phyloP scores from a whole-genome alignment of 2,113 vertebrate genomes.

The Castor canadensis region DNA sequence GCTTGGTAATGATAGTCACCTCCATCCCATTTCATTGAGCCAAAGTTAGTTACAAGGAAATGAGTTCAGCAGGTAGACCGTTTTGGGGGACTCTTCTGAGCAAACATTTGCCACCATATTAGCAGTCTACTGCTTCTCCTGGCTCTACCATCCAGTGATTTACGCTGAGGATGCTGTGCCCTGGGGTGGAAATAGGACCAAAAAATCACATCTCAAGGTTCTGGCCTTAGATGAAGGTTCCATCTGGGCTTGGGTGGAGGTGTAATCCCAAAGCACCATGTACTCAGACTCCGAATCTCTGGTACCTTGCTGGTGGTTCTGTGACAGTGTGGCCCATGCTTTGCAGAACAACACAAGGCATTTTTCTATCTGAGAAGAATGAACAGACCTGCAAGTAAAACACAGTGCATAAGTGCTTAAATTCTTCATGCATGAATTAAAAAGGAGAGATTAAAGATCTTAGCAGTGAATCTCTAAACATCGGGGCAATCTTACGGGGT shows the following conservation, averaged over 20 bases:
- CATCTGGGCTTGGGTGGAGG: background rate
- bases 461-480: background rate
- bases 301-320: background rate
- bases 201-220: background rate
- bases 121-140: rapidly evolving
- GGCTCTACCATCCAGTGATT: background rate
- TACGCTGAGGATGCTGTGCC: background rate
- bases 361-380: background rate
- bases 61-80: rapidly evolving
- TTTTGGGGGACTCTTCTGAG: rapidly evolving
- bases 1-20: background rate
- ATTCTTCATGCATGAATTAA: background rate
- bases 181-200: background rate
- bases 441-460: background rate
- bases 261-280: background rate
- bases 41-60: background rate
- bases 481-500: background rate
- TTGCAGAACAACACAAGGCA: background rate
- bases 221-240: background rate
- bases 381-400: background rate
- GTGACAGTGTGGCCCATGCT: background rate
- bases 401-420: background rate
- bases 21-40: background rate
- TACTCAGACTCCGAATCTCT: background rate
- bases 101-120: background rate